Percentiles rank a stretch among this genome's conserved stretches.
Evolutionary conservation across 2,797 vertebrate species (phyloP).

Genomic region (Lacerta viridis): DNA sequence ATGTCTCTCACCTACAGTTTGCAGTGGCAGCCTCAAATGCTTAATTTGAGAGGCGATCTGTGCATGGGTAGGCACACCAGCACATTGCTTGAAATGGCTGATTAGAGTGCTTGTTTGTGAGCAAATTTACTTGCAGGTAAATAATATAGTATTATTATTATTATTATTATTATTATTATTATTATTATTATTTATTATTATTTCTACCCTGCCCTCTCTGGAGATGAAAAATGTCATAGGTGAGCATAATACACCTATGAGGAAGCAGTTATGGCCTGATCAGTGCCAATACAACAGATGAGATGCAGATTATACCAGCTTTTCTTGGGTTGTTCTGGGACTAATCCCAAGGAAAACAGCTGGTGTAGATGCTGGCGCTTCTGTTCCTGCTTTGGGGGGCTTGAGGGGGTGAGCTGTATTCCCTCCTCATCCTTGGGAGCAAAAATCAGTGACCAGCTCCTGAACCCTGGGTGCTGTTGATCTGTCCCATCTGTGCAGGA

Average conservation of each 20-base stretch:
- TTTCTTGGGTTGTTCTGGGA: background rate
- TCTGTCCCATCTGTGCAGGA: slow-evolving; percentile 19
- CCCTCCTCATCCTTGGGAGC: background rate
- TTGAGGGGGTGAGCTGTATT: background rate
- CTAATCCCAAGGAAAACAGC: background rate
- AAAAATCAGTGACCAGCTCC: slow-evolving; percentile 5
- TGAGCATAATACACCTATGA: background rate
- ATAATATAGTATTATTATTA: no score
- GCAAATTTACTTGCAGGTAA: background rate
- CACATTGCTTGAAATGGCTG: background rate
- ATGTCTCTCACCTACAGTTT: background rate
- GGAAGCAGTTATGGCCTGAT: background rate
- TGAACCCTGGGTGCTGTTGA: slow-evolving; percentile 9
- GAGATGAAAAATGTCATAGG: background rate
- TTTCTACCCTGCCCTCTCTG: background rate
- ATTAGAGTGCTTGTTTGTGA: background rate
- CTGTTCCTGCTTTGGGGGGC: background rate
- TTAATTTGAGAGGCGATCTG: background rate
- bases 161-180: no score
- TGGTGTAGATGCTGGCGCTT: background rate
- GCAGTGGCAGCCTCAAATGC: background rate
- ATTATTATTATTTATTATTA: no score
- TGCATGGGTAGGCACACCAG: background rate
- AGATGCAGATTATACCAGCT: background rate
- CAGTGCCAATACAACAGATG: background rate